Evolutionary conservation across 2,888 invertebrate species (phyloP).

Genomic region (Entomobrya multifasciata): DNA sequence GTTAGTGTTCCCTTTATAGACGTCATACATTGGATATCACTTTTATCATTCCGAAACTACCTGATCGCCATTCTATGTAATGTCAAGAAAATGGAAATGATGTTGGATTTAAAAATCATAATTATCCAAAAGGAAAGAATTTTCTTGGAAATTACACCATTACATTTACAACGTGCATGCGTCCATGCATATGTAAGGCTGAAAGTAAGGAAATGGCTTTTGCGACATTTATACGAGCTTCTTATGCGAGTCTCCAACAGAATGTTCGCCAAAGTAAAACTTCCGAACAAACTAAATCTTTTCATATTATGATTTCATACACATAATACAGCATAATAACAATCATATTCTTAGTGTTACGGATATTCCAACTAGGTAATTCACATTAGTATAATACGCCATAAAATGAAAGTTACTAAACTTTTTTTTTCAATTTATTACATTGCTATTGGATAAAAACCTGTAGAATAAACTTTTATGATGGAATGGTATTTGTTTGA

Average conservation of each 20-base stretch:
- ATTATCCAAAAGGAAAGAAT: conserved; percentile 39
- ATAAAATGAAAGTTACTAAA: conserved; percentile 77
- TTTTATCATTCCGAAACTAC: background rate
- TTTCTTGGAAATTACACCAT: conserved; percentile 47
- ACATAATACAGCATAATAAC: conserved; percentile 46
- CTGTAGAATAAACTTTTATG: conserved; percentile 77
- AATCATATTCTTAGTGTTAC: conserved; percentile 56
- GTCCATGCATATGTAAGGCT: too few species aligned
- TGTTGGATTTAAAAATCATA: conserved; percentile 34
- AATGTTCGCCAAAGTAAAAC: background rate
- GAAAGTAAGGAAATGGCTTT: background rate
- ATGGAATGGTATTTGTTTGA: conserved; percentile 41
- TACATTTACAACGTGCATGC: conserved; percentile 8
- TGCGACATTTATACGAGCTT: background rate
- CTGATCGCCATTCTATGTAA: background rate
- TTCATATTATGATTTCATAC: conserved; percentile 46
- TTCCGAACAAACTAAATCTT: conserved; percentile 36
- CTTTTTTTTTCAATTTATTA: conserved; percentile 78
- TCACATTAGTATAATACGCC: conserved; percentile 74
- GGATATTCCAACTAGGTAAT: conserved; percentile 64
- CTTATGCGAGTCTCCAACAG: background rate
- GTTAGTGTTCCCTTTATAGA: background rate
- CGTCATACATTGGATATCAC: too few species aligned
- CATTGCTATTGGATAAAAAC: conserved; percentile 69
- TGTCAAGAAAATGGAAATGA: conserved; percentile 15